Base-by-base conservation (phyloP, 2,888 invertebrate genomes). In the Syrista parreyssii region DNA sequence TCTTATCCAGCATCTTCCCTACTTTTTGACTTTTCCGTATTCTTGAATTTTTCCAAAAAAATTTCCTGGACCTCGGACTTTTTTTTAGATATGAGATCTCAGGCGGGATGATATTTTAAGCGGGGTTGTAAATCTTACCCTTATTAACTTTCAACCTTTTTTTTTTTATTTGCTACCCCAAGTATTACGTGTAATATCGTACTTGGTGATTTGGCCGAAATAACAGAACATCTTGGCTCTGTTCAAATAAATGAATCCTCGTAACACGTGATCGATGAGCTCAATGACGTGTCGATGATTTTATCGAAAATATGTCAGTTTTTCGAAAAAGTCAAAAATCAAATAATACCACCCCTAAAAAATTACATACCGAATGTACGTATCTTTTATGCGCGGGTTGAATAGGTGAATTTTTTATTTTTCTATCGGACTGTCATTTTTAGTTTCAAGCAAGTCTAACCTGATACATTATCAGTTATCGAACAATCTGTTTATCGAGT, bases 381-480 rank as follows among this genome's bases (percentile, higher is more conserved):
- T 40, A 9, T 4, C 6, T 6, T 40, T 40, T 40, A 23, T 40
- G 9, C 23, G 23, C 9, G 6, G 9, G 15, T 23, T 23, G 23
- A 9, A 23, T 23, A 9, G 55, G 15, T 55, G 23, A 55, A 23
- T 1, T 55, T 23, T 55, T 55, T 55, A 23, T 55, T 55, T 55
- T 40, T 55, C 0, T 55, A 55, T 0, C 15, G 55, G 55, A 55
- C 6, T 55, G 55, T 55, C 55, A 55, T 55, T 55, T 55, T 55
- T 55, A 55, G 15, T 23, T 55, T 77, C 79, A 87, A 86, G 75
- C 76, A 75, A 83, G 77, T 76, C 83, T 78, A 86, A 85, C 81
- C 75, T 83, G 81, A 89, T 89, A 79, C 80, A 86, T 81, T 89
- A 88, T 82, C 88, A 87, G 85, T 87, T 89, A 84, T 89, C 89